Evolutionary conservation across 2,888 invertebrate genomes (phyloP).

Genomic region (Lasioglossum figueresi): DNA sequence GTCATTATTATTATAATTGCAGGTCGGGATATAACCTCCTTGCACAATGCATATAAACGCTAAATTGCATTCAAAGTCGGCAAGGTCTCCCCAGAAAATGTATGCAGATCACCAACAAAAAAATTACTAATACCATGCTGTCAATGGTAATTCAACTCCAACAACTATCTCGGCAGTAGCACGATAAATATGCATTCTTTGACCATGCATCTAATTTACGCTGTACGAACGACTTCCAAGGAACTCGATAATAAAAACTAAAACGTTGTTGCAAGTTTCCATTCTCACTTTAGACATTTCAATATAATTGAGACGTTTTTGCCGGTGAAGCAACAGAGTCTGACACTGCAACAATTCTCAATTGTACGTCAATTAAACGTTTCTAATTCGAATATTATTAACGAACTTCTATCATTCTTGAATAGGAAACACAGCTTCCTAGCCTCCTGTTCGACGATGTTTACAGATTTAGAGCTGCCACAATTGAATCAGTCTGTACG

Average conservation of each 20-base stretch:
- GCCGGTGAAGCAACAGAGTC: background rate
- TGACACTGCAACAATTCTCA: background rate
- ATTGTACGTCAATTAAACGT: background rate
- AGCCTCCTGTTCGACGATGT: background rate
- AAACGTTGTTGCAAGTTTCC: background rate
- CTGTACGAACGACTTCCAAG: background rate
- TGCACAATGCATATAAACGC: background rate
- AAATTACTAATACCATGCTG: background rate
- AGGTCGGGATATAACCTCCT: background rate
- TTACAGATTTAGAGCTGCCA: background rate
- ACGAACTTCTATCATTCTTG: background rate
- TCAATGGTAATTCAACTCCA: background rate
- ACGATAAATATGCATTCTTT: slow-evolving; percentile 5
- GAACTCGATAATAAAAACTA: background rate
- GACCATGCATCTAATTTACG: background rate
- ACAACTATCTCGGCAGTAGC: background rate
- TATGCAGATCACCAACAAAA: background rate
- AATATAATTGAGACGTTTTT: background rate
- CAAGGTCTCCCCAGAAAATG: background rate
- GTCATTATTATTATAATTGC: background rate
- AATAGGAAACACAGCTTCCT: background rate
- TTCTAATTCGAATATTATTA: background rate
- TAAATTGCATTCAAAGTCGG: background rate
- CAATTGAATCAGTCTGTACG: background rate
- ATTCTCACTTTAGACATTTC: background rate